Evolutionary conservation across 2,888 invertebrate species (phyloP), one percentile per base, ranked within the genome.

Genomic region (Proisotoma minuta): DNA sequence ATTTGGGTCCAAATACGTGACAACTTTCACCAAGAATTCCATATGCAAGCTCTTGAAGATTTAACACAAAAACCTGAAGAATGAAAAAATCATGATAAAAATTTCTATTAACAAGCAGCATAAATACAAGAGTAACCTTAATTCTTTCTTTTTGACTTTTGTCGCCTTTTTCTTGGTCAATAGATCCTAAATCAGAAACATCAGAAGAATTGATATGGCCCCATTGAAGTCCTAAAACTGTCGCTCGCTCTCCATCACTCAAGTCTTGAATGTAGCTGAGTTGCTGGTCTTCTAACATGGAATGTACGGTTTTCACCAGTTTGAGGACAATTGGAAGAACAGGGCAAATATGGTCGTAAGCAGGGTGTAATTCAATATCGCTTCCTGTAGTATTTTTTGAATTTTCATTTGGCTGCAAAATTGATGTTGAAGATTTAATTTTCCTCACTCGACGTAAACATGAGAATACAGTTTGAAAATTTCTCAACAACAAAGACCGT

Each of bases 21-120:
- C 66, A 59, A 53, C 69, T 59, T 26, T 62, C 64, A n/a, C 73
- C 73, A 22, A 73, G 58, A 27, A 72, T 72, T 4, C 59, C 57
- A 57, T 73, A 72, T 4, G 63, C 24, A 3, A 62, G 12, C 18
- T 72, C 72, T 18, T 60, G 28, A 15, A 71, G 20, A 5, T 40
- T 59, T 28, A 62, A 63, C n/a, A 71, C 28, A 49, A 73, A 73
- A 20, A 59, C 28, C 72, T 72, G 34, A 20, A 57, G 26, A 20
- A 2, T 2, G 22, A 57, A 60, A 26, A 10, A 58, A 49, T 34
- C 15, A 51, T 18, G 12, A 39, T 39, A 20, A 27, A 28, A 28
- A n/a, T 10, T 24, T n/a, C 28, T 10, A 53, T 29, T 27, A 24
- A 53, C 24, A 53, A 4, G 28, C 5, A 53, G 20, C 3, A 12